Conservation (phyloP, 53 echinoderm and acorn worm genomes). For the Actinopyga echinites region DNA sequence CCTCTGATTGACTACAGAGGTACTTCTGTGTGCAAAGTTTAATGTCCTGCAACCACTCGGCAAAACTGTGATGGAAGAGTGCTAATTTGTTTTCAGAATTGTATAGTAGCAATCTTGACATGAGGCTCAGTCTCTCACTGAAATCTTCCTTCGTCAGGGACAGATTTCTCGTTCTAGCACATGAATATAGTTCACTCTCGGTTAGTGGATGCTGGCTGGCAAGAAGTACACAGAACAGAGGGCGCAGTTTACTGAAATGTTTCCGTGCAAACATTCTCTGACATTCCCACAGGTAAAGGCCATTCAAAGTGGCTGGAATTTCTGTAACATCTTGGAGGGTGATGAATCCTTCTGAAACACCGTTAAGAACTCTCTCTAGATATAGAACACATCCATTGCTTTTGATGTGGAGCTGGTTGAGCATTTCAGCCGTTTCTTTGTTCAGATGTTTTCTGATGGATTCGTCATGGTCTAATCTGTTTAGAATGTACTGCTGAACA, state of each 20-base stretch:
- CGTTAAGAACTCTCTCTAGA: conserved; percentile 93
- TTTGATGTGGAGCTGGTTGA: conserved; percentile 97
- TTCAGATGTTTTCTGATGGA: conserved; percentile 84
- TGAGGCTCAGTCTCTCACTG: conserved; percentile 68
- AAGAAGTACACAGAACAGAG: conserved; percentile 82
- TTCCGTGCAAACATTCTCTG: conserved; percentile 85
- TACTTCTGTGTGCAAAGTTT: conserved; percentile 98
- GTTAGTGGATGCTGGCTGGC: conserved; percentile 89
- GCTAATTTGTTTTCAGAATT: conserved; percentile 72
- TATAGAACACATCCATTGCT: conserved; percentile 99
- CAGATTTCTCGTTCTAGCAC: conserved; percentile 85
- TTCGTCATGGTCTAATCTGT: conserved; percentile 93
- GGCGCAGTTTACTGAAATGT: conserved; percentile 85
- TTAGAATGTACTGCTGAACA: conserved; percentile 97
- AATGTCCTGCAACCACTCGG: conserved; percentile 97
- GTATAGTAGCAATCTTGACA: conserved; percentile 74
- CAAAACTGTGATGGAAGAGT: conserved; percentile 96
- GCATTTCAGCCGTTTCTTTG: conserved; percentile 96
- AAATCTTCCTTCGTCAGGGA: conserved; percentile 84
- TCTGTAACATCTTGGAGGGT: conserved; percentile 86
- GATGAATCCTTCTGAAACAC: conserved; percentile 93
- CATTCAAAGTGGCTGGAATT: conserved; percentile 97
- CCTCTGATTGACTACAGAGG: conserved; percentile 86
- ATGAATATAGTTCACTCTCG: conserved; percentile 85
- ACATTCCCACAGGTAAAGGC: conserved; percentile 95